Conservation (phyloP, 1,140 invertebrate species). For the Eupristina koningsbergeri region DNA sequence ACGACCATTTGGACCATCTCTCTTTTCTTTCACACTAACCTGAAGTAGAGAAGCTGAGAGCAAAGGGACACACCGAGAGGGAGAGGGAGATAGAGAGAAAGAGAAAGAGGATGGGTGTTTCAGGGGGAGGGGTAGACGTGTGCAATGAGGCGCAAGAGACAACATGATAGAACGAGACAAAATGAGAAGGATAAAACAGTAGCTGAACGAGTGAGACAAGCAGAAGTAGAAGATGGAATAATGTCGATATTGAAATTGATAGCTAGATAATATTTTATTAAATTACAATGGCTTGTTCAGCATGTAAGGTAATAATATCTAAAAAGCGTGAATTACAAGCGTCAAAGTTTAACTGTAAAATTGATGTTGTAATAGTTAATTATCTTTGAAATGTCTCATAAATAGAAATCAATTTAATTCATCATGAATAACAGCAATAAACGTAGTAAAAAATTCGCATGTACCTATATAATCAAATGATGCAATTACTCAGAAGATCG, state of each 20-base stretch:
- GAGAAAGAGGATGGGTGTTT: background rate
- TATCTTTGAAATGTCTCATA: no score
- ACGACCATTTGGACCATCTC: background rate
- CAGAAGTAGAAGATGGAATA: background rate
- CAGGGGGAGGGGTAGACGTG: background rate
- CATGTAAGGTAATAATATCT: no score
- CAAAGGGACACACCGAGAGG: slow-evolving; percentile 33
- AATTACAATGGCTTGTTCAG: background rate
- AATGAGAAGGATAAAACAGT: background rate
- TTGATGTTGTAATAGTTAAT: no score
- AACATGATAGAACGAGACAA: slow-evolving; percentile 5
- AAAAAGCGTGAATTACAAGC: no score
- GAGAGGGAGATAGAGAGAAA: background rate
- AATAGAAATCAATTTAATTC: no score
- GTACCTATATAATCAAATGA: no score
- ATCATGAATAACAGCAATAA: no score
- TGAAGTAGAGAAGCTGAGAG: background rate
- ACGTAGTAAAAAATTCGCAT: no score
- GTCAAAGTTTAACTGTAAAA: no score
- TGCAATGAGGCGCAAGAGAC: background rate
- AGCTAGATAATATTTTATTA: background rate
- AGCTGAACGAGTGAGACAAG: background rate
- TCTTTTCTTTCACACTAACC: background rate
- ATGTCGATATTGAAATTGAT: background rate
- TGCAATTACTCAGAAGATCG: no score